Base-by-base conservation (phyloP, 2,888 invertebrate genomes). In the Pecten maximus region DNA sequence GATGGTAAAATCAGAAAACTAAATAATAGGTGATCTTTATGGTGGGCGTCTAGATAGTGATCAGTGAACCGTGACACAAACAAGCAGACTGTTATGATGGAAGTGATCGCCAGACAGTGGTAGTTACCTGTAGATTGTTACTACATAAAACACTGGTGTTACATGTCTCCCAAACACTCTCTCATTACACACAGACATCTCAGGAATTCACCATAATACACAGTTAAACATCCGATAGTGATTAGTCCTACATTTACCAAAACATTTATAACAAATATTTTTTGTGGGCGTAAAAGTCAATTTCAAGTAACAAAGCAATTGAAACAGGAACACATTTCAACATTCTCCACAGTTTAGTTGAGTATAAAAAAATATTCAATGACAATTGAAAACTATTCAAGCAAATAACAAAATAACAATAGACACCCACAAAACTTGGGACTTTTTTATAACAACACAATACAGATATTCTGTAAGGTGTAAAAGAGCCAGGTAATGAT, bases 51-150 rank as follows among this genome's bases (percentile, higher is more conserved):
- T 35, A 74, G 74, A 74, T 8, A 35, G 74, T 8, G 74, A 74
- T 60, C 60, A n/a, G 60, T 74, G 74, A 74, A 74, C 74, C 74
- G 35, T 35, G 74, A 74, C 74, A 74, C 35, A 74, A 74, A 74
- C 74, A 74, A 35, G 35, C 10, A 10, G 2, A 60, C 23, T 60
- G 74, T 35, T 74, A 74, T 74, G 74, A 74, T 35, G 74, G 6
- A 74, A 74, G 6, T 10, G 74, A 28, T 74, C 35, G 8, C 3
- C 35, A 74, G 74, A 74, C 74, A 8, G 19, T 10, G n/a, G 0
- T 0, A 28, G 35, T 74, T 28, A 74, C 35, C 19, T 15, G n/a
- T 23, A 23, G 16, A 54, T 54, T 74, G 0, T 28, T 23, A 74
- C 74, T 28, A 12, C 35, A 74, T 35, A 74, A 54, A 54, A 35